These are phyloP conservation scores for Stenodema calcarata DNA, from an alignment of 2,888 invertebrate species.

Conservation along the genomic window DNA sequence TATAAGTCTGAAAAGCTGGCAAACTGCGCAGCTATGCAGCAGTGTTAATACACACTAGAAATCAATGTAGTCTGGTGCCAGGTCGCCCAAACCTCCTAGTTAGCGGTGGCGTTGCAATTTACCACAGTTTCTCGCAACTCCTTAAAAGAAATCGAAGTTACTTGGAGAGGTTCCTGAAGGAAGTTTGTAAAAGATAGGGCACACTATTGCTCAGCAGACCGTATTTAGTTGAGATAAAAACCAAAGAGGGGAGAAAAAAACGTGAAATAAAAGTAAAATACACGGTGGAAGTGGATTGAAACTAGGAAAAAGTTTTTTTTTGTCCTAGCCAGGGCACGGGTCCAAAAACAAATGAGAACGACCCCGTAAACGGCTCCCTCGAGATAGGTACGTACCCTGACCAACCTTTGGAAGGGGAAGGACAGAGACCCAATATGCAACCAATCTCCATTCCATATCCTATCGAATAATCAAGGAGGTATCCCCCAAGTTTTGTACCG, in stretches of 20 bases:
- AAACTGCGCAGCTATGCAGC: too few species aligned
- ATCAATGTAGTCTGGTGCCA: too few species aligned
- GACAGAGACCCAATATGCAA: slow-evolving; percentile 11
- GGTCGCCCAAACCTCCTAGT: background rate
- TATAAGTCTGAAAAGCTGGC: too few species aligned
- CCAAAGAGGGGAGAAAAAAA: background rate
- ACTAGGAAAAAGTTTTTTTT: background rate
- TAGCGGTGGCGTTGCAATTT: background rate
- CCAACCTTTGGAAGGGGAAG: background rate
- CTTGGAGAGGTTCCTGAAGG: background rate
- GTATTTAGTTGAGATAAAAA: background rate
- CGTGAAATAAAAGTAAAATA: background rate
- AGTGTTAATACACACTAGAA: too few species aligned
- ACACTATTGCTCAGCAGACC: background rate
- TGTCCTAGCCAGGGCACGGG: background rate
- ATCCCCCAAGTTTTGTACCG: background rate
- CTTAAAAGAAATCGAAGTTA: background rate
- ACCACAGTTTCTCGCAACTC: background rate
- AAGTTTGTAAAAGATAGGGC: background rate
- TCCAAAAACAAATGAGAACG: slow-evolving; percentile 35
- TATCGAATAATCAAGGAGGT: slow-evolving; percentile 29
- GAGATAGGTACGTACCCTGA: slow-evolving; percentile 27
- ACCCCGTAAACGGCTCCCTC: slow-evolving; percentile 27
- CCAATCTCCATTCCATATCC: slow-evolving; percentile 41
- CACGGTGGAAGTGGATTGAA: slow-evolving; percentile 10